Evolutionary conservation across 2,797 vertebrate species (phyloP).

Genomic region (Sebastes jordani): DNA sequence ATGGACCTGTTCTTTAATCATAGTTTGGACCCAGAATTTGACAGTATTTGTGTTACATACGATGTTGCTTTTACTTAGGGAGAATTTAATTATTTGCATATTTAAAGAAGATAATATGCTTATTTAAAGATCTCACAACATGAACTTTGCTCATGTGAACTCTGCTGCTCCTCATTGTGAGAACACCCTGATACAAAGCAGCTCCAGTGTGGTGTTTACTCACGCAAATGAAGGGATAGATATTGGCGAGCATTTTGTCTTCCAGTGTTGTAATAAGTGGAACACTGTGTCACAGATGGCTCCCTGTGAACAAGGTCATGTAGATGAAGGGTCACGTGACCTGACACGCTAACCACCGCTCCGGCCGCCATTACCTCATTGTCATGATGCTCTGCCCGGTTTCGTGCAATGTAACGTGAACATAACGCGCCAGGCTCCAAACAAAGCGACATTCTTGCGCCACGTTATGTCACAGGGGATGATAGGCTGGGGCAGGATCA

Average conservation of each 20-base stretch:
- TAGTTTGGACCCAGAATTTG: not conserved
- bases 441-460: constrained; percentile 52
- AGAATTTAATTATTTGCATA: not conserved
- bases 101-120: not conserved
- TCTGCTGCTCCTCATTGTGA: not conserved
- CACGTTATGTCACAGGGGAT: constrained; percentile 63
- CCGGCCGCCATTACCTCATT: constrained; percentile 26
- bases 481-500: constrained; percentile 40
- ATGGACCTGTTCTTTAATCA: not conserved
- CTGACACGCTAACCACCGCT: constrained; percentile 6
- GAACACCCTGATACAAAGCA: not conserved
- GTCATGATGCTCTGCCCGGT: not conserved
- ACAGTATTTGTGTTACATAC: not conserved
- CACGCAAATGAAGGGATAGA: not conserved
- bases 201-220: not conserved
- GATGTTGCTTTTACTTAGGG: not conserved
- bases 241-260: too few relatives aligned
- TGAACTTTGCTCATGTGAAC: not conserved
- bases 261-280: not conserved
- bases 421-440: constrained; percentile 7
- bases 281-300: constrained; percentile 37
- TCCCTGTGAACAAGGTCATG: constrained; percentile 47
- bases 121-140: not conserved
- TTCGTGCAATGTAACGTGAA: constrained; percentile 5
- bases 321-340: constrained; percentile 48